Evolutionary conservation across 37 sponge, comb jelly and placozoan genomes (phyloP).

Genomic region (Eunapius fragilis): DNA sequence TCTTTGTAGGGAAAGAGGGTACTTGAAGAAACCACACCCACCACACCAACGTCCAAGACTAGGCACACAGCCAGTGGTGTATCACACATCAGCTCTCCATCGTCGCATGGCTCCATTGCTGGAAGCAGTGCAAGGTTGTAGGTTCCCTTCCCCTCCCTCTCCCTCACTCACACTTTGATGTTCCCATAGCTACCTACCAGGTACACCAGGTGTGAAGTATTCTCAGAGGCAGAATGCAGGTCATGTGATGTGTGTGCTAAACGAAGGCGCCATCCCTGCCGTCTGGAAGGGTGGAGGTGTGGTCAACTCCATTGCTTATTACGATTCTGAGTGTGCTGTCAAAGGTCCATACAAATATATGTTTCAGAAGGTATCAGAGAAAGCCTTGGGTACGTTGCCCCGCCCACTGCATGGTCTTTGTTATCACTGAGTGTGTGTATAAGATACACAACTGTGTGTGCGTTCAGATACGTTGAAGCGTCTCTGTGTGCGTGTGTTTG

Average conservation of each 20-base stretch:
- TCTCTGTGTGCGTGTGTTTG: background rate
- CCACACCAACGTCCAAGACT: slow-evolving; percentile 19
- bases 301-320: background rate
- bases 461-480: background rate
- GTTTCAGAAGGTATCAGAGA: slow-evolving; percentile 57
- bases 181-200: background rate
- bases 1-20: slow-evolving; percentile 2
- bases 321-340: slow-evolving; percentile 14
- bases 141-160: background rate
- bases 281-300: background rate
- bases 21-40: slow-evolving; percentile 18
- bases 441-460: background rate
- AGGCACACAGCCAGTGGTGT: slow-evolving; percentile 9
- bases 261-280: slow-evolving; percentile 23
- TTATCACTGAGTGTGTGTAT: background rate
- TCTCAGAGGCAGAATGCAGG: slow-evolving; percentile 46
- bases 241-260: slow-evolving; percentile 20
- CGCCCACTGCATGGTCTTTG: background rate
- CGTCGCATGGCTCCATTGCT: background rate
- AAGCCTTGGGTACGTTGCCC: slow-evolving; percentile 29
- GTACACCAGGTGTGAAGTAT: slow-evolving; percentile 35
- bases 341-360: slow-evolving; percentile 36
- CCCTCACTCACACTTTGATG: background rate
- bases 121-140: background rate
- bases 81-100: background rate